phyloP scores from a whole-genome alignment of 2,113 vertebrate species.

The Potamarius usumacintae region DNA sequence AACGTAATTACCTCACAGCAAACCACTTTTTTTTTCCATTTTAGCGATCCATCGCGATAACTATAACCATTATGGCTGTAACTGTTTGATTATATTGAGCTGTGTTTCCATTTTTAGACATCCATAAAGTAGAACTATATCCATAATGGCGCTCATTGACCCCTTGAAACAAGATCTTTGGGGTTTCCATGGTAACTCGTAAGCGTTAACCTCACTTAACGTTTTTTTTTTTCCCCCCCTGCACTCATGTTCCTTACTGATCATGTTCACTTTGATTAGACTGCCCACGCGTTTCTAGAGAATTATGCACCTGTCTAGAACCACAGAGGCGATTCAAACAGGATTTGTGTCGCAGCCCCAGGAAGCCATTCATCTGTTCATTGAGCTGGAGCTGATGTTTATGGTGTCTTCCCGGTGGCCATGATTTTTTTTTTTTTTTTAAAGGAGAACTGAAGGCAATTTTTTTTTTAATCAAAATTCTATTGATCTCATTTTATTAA shows the following conservation, averaged over 20 bases:
- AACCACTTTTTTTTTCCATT: neutral
- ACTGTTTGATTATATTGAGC: neutral
- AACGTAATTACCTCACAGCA: neutral
- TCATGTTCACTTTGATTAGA: neutral
- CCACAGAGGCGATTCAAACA: neutral
- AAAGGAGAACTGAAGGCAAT: too few species aligned
- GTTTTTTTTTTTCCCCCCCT: neutral
- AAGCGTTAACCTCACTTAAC: neutral
- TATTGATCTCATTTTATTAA: too few species aligned
- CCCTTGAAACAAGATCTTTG: neutral
- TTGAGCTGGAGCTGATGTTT: neutral
- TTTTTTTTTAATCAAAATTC: too few species aligned
- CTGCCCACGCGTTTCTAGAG: constrained; percentile 17
- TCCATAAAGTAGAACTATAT: neutral
- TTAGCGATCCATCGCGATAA: neutral
- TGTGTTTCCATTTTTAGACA: neutral
- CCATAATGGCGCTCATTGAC: constrained; percentile 10
- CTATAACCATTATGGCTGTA: neutral
- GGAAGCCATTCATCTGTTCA: neutral
- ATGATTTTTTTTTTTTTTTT: neutral
- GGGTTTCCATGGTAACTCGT: constrained; percentile 24
- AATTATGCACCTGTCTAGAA: constrained; percentile 9
- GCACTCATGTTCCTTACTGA: neutral
- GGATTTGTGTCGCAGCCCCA: neutral
- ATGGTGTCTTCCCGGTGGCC: neutral